Evolutionary conservation across 1,140 invertebrate genomes (phyloP).

Genomic region (Drosophila melanica): DNA sequence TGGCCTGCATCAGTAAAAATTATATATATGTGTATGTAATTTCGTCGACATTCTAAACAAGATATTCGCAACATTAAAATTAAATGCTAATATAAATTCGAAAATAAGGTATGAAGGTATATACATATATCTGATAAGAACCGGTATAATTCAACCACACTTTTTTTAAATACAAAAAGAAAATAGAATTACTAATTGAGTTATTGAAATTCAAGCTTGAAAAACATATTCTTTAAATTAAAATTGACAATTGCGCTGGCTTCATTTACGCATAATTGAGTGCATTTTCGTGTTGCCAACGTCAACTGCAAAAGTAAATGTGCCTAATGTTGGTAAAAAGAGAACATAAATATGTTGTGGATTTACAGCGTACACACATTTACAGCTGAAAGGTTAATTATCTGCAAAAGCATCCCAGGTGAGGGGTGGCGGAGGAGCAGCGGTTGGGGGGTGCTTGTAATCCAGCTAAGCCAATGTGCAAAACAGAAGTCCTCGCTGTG

Average conservation of each 20-base stretch:
- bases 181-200: too few species aligned
- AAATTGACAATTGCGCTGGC: background rate
- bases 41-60: too few species aligned
- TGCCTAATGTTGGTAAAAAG: constrained; percentile 25
- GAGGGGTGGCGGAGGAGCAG: background rate
- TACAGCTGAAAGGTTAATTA: constrained; percentile 69
- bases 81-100: too few species aligned
- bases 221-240: background rate
- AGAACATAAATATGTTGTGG: constrained; percentile 20
- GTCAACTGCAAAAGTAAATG: constrained; percentile 56
- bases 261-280: constrained; percentile 40
- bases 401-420: constrained; percentile 46
- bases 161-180: too few species aligned
- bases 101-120: too few species aligned
- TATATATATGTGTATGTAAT: too few species aligned
- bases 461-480: constrained; percentile 20
- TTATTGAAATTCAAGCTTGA: too few species aligned
- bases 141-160: too few species aligned
- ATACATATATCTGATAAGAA: too few species aligned
- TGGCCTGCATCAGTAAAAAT: too few species aligned
- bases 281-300: constrained; percentile 63
- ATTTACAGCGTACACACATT: constrained; percentile 30
- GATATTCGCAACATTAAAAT: too few species aligned
- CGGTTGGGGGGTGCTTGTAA: too few species aligned
- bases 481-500: constrained; percentile 18